Conservation (phyloP, 2,888 invertebrate genomes). For the Dione juno region DNA sequence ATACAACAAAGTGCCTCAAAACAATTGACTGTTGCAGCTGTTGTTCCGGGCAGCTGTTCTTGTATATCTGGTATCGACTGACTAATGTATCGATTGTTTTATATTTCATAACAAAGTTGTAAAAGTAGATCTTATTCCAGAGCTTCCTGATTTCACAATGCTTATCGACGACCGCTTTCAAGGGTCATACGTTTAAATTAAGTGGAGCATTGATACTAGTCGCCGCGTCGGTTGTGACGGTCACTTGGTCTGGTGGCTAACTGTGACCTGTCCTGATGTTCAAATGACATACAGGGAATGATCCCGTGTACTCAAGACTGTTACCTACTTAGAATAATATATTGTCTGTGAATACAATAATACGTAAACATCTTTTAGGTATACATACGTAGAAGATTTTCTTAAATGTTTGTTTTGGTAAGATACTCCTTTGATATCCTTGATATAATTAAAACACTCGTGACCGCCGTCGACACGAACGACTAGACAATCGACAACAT, state of each 20-base stretch:
- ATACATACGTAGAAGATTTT: too few species aligned
- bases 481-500: background rate
- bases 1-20: background rate
- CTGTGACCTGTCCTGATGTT: too few species aligned
- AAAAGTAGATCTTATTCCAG: background rate
- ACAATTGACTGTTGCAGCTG: background rate
- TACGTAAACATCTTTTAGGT: too few species aligned
- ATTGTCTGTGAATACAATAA: too few species aligned
- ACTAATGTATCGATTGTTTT: background rate
- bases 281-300: too few species aligned
- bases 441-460: background rate
- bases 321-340: too few species aligned
- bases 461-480: background rate
- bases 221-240: background rate
- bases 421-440: background rate
- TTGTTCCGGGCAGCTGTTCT: background rate
- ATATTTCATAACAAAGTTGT: background rate
- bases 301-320: too few species aligned
- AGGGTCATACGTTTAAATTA: slow-evolving; percentile 6
- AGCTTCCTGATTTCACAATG: slow-evolving; percentile 11
- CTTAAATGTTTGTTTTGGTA: background rate
- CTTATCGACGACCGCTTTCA: slow-evolving; percentile 16
- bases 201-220: slow-evolving; percentile 16
- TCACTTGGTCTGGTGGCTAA: too few species aligned
- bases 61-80: background rate